Evolutionary conservation across 2,888 invertebrate species (phyloP), one percentile per base, ranked within the genome.

Genomic region (Tubulanus polymorphus): DNA sequence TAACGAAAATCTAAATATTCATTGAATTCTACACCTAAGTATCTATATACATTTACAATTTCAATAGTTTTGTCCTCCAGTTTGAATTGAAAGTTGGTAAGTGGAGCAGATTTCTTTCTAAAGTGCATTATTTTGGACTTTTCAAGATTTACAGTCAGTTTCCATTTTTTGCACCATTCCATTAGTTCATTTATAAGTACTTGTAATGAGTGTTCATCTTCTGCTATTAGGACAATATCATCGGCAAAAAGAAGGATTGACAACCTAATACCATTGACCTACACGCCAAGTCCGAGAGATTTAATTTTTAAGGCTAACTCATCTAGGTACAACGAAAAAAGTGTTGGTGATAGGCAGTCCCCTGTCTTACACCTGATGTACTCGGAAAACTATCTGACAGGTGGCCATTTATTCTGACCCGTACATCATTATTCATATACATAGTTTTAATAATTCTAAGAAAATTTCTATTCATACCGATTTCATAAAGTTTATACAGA

Each of bases 71-170:
- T n/a, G n/a, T n/a, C n/a, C n/a, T n/a, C n/a, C n/a, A n/a, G n/a
- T n/a, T n/a, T n/a, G n/a, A n/a, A n/a, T n/a, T n/a, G n/a, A n/a
- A n/a, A n/a, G n/a, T n/a, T n/a, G n/a, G n/a, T n/a, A n/a, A n/a
- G n/a, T n/a, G n/a, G n/a, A n/a, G n/a, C n/a, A n/a, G n/a, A n/a
- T n/a, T n/a, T n/a, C n/a, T n/a, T 23, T 29, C 54, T 28, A 32
- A 53, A 56, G 27, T 59, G 54, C 15, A n/a, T n/a, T n/a, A n/a
- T n/a, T 15, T 41, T 56, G 5, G 55, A 47, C 28, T 60, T 57
- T 18, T 23, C 15, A 3, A 20, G 30, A 35, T 59, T 59, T 20
- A 59, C 32, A 12, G 10, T 10, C 18, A 56, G 37, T 25, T 53
- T 30, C 55, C 55, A 53, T 25, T 23, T 51, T 37, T 30, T 54